These are phyloP conservation scores for Sicus ferrugineus DNA, from an alignment of 2,888 invertebrate species.

Conservation along the genomic window DNA sequence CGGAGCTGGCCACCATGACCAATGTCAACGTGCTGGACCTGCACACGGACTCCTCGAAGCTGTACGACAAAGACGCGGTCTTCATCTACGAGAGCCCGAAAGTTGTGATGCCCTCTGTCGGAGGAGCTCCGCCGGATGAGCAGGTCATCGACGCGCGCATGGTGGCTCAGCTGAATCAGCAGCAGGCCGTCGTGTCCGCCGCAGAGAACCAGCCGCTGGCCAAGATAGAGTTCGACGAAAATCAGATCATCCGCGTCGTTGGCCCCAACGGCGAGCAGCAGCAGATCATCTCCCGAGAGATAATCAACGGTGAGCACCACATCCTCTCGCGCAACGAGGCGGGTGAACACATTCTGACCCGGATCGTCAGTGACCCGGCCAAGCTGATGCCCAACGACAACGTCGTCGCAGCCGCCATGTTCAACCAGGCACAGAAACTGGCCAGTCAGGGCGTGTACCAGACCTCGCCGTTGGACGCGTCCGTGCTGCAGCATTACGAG, in stretches of 20 bases:
- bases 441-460: conserved; percentile 61
- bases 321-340: conserved; percentile 64
- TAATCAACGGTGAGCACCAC: conserved; percentile 65
- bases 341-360: conserved; percentile 64
- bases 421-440: conserved; percentile 62
- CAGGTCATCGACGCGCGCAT: conserved; percentile 64
- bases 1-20: conserved; percentile 86
- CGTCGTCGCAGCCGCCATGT: conserved; percentile 62
- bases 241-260: conserved; percentile 64
- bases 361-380: conserved; percentile 64
- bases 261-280: conserved; percentile 64
- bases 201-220: conserved; percentile 59
- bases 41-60: conserved; percentile 61
- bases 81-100: conserved; percentile 63
- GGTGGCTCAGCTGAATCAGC: conserved; percentile 58
- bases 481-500: conserved; percentile 63
- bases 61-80: conserved; percentile 64
- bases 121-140: conserved; percentile 50
- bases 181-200: conserved; percentile 45
- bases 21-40: conserved; percentile 84
- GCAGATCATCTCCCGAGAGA: conserved; percentile 64
- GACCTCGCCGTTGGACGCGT: conserved; percentile 62
- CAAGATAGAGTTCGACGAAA: conserved; percentile 64
- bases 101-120: conserved; percentile 54
- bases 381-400: conserved; percentile 62